Conservation (phyloP, 2,888 invertebrate species). For the Ophion ventricosus region DNA sequence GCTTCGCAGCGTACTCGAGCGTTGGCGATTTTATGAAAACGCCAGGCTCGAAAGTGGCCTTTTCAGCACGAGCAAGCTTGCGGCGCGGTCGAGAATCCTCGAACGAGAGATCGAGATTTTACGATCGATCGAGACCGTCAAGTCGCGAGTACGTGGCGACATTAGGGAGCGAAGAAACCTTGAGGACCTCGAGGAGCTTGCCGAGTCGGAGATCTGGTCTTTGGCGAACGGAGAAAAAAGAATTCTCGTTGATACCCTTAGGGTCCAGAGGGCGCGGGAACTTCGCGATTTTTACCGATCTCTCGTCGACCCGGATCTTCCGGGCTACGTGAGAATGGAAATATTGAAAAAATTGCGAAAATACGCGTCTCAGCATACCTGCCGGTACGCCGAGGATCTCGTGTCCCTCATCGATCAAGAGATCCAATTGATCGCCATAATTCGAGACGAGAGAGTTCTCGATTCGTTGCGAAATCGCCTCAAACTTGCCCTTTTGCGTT, state of each 20-base stretch:
- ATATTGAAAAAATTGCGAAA: slow-evolving; percentile 89
- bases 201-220: slow-evolving; percentile 90
- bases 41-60: slow-evolving; percentile 84
- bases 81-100: slow-evolving; percentile 88
- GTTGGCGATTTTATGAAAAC: slow-evolving; percentile 88
- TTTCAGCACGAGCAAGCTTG: slow-evolving; percentile 84
- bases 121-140: slow-evolving; percentile 88
- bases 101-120: slow-evolving; percentile 90
- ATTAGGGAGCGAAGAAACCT: slow-evolving; percentile 86
- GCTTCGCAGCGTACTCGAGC: slow-evolving; percentile 86
- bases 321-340: slow-evolving; percentile 85
- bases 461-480: slow-evolving; percentile 86
- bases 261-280: slow-evolving; percentile 90
- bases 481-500: slow-evolving; percentile 69
- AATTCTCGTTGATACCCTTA: slow-evolving; percentile 88
- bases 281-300: slow-evolving; percentile 89
- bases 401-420: slow-evolving; percentile 89
- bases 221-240: slow-evolving; percentile 86
- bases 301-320: slow-evolving; percentile 85
- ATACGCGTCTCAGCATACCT: slow-evolving; percentile 86
- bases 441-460: slow-evolving; percentile 86
- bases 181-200: slow-evolving; percentile 87
- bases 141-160: slow-evolving; percentile 87
- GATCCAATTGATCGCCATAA: slow-evolving; percentile 88
- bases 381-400: slow-evolving; percentile 85